phyloP scores from a whole-genome alignment of 1,140 invertebrate species.

The Ditylenchus dipsaci region DNA sequence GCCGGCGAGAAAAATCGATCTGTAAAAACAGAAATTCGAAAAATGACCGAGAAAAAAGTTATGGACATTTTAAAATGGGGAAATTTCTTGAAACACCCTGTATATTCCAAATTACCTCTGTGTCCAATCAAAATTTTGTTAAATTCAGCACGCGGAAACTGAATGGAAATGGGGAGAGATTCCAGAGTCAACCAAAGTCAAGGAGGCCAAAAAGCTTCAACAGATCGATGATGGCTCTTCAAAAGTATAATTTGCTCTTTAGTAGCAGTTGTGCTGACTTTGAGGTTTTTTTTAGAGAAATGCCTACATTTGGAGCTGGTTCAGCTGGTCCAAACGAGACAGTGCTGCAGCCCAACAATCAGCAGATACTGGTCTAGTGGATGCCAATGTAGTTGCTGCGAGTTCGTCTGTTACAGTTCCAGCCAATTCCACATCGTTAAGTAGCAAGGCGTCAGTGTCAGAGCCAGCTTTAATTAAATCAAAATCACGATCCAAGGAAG shows the following conservation, averaged over 20 bases:
- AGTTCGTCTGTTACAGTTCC: background rate
- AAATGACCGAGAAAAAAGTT: too few relatives aligned
- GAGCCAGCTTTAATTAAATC: background rate
- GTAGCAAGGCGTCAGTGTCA: background rate
- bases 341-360: background rate
- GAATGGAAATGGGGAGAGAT: conserved; percentile 95
- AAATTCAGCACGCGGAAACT: conserved; percentile 41
- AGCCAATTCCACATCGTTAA: background rate
- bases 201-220: conserved; percentile 13
- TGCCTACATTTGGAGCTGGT: conserved; percentile 36
- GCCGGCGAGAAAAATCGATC: too few relatives aligned
- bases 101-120: too few relatives aligned
- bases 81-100: too few relatives aligned
- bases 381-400: background rate
- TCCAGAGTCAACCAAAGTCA: conserved; percentile 63
- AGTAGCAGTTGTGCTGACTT: background rate
- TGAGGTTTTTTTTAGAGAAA: conserved; percentile 12
- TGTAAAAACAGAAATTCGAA: too few relatives aligned
- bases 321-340: conserved; percentile 23
- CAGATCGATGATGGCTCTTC: background rate
- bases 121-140: conserved; percentile 4
- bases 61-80: too few relatives aligned
- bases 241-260: background rate
- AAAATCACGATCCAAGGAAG: conserved; percentile 55
- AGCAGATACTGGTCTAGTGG: background rate